phyloP scores from a whole-genome alignment of 2,113 vertebrate genomes.

The Silurus glanis region DNA sequence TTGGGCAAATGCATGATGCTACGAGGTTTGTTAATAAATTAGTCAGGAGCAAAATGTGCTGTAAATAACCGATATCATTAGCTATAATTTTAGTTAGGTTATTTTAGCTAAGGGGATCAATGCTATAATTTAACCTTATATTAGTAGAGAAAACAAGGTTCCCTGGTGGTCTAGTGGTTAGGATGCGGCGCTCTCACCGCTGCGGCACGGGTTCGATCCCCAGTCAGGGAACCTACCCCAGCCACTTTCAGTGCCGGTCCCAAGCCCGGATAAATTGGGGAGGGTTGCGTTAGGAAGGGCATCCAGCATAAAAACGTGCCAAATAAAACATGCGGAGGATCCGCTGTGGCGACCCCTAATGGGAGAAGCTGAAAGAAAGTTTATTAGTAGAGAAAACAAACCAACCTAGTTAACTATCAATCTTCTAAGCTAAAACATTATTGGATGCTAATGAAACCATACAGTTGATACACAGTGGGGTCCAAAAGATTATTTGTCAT shows the following conservation, averaged over 20 bases:
- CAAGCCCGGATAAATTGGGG: too few relatives aligned
- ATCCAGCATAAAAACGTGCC: too few relatives aligned
- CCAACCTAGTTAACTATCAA: not conserved
- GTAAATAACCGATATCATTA: not conserved
- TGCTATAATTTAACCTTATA: not conserved
- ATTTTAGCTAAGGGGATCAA: not conserved
- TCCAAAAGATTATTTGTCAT: not conserved
- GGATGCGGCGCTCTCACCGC: too few relatives aligned
- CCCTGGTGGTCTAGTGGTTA: too few relatives aligned
- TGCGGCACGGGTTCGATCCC: too few relatives aligned
- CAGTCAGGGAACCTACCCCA: too few relatives aligned
- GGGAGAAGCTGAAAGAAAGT: too few relatives aligned
- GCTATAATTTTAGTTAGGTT: not conserved
- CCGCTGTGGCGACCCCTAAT: too few relatives aligned
- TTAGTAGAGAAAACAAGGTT: not conserved
- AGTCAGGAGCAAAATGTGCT: not conserved
- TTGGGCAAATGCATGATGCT: not conserved
- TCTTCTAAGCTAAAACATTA: not conserved
- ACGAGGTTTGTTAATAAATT: not conserved
- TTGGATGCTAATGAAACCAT: not conserved
- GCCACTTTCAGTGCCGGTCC: too few relatives aligned
- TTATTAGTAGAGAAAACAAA: not conserved
- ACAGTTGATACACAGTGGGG: not conserved
- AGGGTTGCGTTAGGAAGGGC: too few relatives aligned
- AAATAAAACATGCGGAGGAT: too few relatives aligned